A percentile compares a stretch with the other conserved stretches of the same genome.
Conservation (phyloP, 2,797 vertebrate genomes). For the Rhabdophis nuchalis region DNA sequence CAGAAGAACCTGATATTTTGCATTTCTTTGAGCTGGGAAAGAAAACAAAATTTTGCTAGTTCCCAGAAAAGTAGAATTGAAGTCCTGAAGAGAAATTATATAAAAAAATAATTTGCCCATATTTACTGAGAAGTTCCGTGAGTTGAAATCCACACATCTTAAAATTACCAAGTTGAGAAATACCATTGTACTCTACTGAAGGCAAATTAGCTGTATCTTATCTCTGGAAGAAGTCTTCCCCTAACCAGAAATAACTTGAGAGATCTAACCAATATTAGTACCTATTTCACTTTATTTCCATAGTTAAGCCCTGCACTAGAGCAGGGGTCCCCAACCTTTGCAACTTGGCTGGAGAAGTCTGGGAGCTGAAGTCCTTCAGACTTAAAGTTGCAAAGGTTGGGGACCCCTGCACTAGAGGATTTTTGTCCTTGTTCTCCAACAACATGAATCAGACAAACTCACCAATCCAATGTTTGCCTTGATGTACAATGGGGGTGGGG, state of each 20-base stretch:
- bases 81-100: neutral
- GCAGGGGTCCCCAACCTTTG: too few relatives aligned
- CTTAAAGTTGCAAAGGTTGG: too few relatives aligned
- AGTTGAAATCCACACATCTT: neutral
- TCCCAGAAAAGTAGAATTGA: neutral
- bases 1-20: neutral
- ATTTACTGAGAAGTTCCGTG: neutral
- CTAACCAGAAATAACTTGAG: neutral
- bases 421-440: neutral
- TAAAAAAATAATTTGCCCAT: neutral
- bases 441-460: neutral
- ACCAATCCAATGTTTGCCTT: neutral
- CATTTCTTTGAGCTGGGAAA: neutral
- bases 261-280: neutral
- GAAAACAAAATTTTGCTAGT: neutral
- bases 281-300: neutral
- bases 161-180: neutral
- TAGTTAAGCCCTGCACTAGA: neutral
- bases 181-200: neutral
- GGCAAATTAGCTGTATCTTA: neutral
- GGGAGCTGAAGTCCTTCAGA: too few relatives aligned
- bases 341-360: too few relatives aligned
- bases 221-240: neutral
- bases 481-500: constrained; percentile 43
- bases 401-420: too few relatives aligned